Base-by-base conservation (phyloP, 2,113 vertebrate genomes). In the Microtus ochrogaster region DNA sequence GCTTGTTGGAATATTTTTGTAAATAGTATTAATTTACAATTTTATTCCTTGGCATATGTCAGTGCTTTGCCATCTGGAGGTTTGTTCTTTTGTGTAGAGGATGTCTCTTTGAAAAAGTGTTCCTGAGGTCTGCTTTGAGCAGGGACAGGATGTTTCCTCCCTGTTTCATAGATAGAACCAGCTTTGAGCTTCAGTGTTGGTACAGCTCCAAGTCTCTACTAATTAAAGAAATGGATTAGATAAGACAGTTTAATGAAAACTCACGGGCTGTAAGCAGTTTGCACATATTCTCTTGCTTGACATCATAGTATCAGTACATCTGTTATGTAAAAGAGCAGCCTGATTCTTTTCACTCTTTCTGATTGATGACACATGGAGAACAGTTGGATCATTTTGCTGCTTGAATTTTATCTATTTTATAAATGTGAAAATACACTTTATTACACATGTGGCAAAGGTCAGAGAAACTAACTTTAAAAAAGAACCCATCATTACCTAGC, bases 371-470 rank as follows among this genome's bases (percentile, higher is more conserved):
- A 41, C 58, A 11, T 70, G 63, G 91, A 61, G 55, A 68, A 91
- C 87, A 91, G 21, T 65, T 89, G 76, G 76, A n/a, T 47, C 12
- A 47, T 84, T 90, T 66, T 89, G 41, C 74, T 82, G 44, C 73
- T 97, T 93, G 83, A 33, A 91, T 92, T 91, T 96, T 95, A 63
- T 93, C 41, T 16, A 58, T 93, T 88, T 91, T 91, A 41, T 94
- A 74, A 96, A 90, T 73, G 87, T 70, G 87, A 77, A 87, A 95
- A 93, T 85, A 63, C 39, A 66, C n/a, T 61, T 93, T 90, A 72
- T 94, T 96, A 89, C 36, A 89, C 33, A 66, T 22, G 85, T 39
- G 44, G 44, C 91, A 94, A 95, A 97, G 96, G 55, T 93, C 74
- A 2, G 70, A 24, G 82, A 91, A 94, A 86, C 30, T 92, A 79